Base-by-base conservation (phyloP, 2,797 vertebrate genomes). In the Crypturellus tataupa region DNA sequence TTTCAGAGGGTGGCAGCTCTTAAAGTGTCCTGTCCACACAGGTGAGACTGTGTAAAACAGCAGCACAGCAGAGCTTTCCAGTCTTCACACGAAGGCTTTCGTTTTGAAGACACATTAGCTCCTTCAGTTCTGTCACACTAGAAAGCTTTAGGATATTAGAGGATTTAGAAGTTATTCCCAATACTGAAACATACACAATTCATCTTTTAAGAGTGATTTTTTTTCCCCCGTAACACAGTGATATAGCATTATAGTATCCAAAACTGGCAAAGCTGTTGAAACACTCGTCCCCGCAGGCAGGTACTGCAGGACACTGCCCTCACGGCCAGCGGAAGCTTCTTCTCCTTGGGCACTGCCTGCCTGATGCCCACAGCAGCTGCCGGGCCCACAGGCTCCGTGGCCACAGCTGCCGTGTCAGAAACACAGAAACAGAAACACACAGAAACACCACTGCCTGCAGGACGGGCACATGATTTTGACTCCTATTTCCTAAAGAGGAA, bases 301-400 rank as follows among this genome's bases (percentile, higher is more conserved):
- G 18, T 55, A 31, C 53, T 19, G 53, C 31, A 56, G 53, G 55
- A 20, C 18, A 11, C 29, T n/a, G 55, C 18, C 29, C 19, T n/a
- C 55, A 56, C 7, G 55, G 31, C 11, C 31, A 19, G 29, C 6
- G 19, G 31, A n/a, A 56, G 55, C 31, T 55, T 55, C 53, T 19
- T 31, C 16, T 37, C 9, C 35, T 59, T 0, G 2, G 14, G 2
- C 24, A 25, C 24, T 4, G 35, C 5, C 16, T 16, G 3, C 5
- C 31, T 51, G 1, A n/a, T 56, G 10, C 55, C 31, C 31, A 19
- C 10, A 7, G 53, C 23, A 6, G 53, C 29, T 55, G 29, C 53
- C 8, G 9, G 29, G 29, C 17, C 53, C 53, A 17, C 27, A 53
- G 25, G 24, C 25, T 16, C 24, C 8, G 51, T 16, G 27, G 51